Conservation (phyloP, 1,140 invertebrate species). For the Glossosoma conforme region DNA sequence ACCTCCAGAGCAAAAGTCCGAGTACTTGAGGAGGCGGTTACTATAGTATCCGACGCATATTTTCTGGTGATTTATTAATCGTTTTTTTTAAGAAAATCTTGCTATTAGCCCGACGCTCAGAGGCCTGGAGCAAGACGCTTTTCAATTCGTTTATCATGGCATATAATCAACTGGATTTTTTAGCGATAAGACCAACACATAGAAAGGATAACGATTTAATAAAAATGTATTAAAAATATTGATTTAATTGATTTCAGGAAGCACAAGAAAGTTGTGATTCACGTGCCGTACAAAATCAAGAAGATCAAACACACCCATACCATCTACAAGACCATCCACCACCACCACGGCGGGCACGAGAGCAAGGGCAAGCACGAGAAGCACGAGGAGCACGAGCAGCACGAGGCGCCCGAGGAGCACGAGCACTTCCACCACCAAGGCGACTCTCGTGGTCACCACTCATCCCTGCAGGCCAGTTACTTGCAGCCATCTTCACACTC, state of each 20-base stretch:
- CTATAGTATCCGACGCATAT: too few relatives aligned
- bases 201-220: too few relatives aligned
- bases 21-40: too few relatives aligned
- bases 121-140: too few relatives aligned
- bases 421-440: slow-evolving; percentile 45
- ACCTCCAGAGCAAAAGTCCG: too few relatives aligned
- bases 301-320: slow-evolving; percentile 61
- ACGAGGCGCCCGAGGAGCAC: slow-evolving; percentile 39
- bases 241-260: slow-evolving; percentile 39
- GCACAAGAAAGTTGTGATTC: slow-evolving; percentile 56
- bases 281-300: slow-evolving; percentile 57
- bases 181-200: too few relatives aligned
- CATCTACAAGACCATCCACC: slow-evolving; percentile 57
- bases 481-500: slow-evolving; percentile 35
- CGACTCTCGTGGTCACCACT: slow-evolving; percentile 35
- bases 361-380: slow-evolving; percentile 36
- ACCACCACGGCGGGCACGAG: slow-evolving; percentile 35
- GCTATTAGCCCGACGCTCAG: too few relatives aligned
- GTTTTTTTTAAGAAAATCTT: too few relatives aligned
- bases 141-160: too few relatives aligned
- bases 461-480: slow-evolving; percentile 27
- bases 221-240: too few relatives aligned
- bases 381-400: slow-evolving; percentile 32
- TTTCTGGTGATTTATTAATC: too few relatives aligned
- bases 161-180: too few relatives aligned